Evolutionary conservation across 2,888 invertebrate species (phyloP), one percentile per base, ranked within the genome.

Genomic region (Dromius quadrimaculatus): DNA sequence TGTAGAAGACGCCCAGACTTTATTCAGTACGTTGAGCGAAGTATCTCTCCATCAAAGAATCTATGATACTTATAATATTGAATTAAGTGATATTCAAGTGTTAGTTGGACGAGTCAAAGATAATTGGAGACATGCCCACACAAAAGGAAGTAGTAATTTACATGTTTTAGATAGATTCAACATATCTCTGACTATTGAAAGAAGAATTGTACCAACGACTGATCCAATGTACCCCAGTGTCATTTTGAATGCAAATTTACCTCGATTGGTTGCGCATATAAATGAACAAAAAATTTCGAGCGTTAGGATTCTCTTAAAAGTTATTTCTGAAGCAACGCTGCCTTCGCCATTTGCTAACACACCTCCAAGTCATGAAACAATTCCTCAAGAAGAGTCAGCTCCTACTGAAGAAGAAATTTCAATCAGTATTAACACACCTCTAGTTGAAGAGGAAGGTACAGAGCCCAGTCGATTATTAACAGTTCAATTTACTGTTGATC

Each of bases 191-290:
- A 86, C 86, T 83, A 23, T 94, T 75, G 93, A 94, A 81, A 85
- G 95, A 65, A 87, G 95, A 74, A 88, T 93, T 75, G 89, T 97
- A 38, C 88, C 89, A 75, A 95, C 95, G 2, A 84, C 87, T 43
- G 96, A 96, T 85, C 95, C 95, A 1, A 89, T 90, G 78, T 96
- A 91, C 85, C 97, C 97, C 1, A 90, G 91, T 72, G 85, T 93
- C 20, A 92, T 92, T 38, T 83, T 97, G 38, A 89, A 91, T 74
- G 97, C 95, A 50, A 93, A 92, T 73, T 85, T 97, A 75, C 96
- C 97, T 0, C 90, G 92, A 80, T 86, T 97, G 13, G 91, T 94
- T 32, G 92, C 92, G 61, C 97, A 97, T 82, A 87, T 97, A 47
- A 95, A 94, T 83, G 97, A 97, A 81, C 90, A 91, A 76, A 97